Conservation (phyloP, 2,113 vertebrate species). For the Lophotis ruficrista region DNA sequence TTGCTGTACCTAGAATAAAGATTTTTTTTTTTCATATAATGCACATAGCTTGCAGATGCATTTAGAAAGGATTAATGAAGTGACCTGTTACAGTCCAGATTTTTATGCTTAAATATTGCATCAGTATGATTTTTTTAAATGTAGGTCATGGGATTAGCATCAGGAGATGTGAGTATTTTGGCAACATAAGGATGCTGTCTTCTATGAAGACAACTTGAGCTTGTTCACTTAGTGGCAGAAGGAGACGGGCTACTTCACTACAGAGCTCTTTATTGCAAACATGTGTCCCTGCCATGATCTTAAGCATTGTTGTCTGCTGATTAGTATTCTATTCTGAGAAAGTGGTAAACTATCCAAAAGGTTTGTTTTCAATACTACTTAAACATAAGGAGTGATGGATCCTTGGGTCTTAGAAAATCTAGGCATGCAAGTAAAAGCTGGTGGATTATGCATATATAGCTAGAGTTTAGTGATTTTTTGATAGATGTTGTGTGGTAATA, state of each 20-base stretch:
- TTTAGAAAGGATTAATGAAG: conserved; percentile 31
- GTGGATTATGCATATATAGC: background rate
- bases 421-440: background rate
- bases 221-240: background rate
- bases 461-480: background rate
- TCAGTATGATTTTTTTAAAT: conserved; percentile 5
- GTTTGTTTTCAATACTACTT: background rate
- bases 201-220: background rate
- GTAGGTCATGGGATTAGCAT: conserved; percentile 45
- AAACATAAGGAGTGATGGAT: background rate
- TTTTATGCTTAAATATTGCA: conserved; percentile 43
- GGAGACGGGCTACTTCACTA: background rate
- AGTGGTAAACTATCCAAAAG: background rate
- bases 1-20: background rate
- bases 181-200: background rate
- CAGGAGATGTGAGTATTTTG: conserved; percentile 18
- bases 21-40: background rate
- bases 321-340: background rate
- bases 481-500: background rate
- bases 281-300: background rate
- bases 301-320: background rate
- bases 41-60: background rate
- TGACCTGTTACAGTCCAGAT: conserved; percentile 22
- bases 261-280: background rate
- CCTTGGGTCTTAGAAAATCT: background rate